A percentile compares a stretch with the other conserved stretches of the same genome.
phyloP scores from a whole-genome alignment of 2,797 vertebrate species.

The Gambelia wislizenii region DNA sequence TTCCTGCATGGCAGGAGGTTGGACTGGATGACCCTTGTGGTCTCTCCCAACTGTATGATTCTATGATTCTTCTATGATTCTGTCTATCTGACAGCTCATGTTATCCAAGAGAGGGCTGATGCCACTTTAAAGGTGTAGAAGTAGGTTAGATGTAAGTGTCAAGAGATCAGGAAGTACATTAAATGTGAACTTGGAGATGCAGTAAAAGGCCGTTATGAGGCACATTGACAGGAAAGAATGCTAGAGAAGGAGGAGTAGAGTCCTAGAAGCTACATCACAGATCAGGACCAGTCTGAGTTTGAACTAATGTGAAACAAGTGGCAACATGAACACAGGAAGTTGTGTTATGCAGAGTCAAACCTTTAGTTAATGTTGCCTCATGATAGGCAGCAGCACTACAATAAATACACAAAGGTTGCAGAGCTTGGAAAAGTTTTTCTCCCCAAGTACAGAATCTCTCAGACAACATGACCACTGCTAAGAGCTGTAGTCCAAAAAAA shows the following conservation, averaged over 20 bases:
- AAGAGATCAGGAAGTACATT: not conserved
- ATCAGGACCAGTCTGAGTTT: not conserved
- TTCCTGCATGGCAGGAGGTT: too few species aligned
- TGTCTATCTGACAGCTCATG: slow-evolving; percentile 19
- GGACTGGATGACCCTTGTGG: too few species aligned
- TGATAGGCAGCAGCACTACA: not conserved
- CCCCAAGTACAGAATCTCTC: too few species aligned
- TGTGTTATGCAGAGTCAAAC: not conserved
- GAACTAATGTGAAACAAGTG: not conserved
- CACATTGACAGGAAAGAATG: not conserved
- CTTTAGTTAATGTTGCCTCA: too few species aligned
- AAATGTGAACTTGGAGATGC: not conserved
- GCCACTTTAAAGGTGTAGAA: not conserved
- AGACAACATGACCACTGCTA: too few species aligned
- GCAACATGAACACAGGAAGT: not conserved
- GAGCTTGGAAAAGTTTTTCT: too few species aligned
- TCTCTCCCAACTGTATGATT: too few species aligned
- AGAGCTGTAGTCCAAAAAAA: too few species aligned
- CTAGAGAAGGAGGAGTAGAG: not conserved
- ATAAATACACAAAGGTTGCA: not conserved
- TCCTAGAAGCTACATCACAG: not conserved
- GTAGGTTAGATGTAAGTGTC: not conserved
- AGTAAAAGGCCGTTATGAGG: not conserved
- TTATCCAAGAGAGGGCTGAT: not conserved
- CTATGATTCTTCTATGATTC: too few species aligned